phyloP scores from a whole-genome alignment of 53 echinoderm and acorn worm species.

The Henricia sp. region DNA sequence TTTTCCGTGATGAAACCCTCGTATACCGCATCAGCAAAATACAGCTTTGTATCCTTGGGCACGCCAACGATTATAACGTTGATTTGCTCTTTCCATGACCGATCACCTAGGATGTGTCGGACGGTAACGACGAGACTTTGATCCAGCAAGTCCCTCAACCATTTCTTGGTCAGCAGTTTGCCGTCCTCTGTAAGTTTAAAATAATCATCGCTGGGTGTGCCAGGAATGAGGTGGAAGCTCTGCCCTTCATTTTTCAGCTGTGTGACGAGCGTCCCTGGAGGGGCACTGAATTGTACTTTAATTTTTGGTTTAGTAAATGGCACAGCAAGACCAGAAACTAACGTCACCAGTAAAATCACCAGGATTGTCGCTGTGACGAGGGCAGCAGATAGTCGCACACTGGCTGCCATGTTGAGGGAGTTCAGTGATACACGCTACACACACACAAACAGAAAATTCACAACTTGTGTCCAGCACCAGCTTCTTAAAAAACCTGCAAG shows the following conservation, averaged over 20 bases:
- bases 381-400: neutral
- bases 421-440: neutral
- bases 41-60: constrained; percentile 54
- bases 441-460: neutral
- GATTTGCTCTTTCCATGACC: constrained; percentile 67
- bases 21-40: constrained; percentile 50
- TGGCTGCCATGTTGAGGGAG: constrained; percentile 15
- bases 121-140: constrained; percentile 49
- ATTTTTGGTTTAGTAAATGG: too few species aligned
- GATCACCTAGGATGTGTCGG: constrained; percentile 49
- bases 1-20: constrained; percentile 64
- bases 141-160: constrained; percentile 33
- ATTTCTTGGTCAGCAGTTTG: constrained; percentile 31
- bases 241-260: constrained; percentile 56
- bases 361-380: neutral
- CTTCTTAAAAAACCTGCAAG: neutral
- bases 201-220: constrained; percentile 3
- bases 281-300: constrained; percentile 35
- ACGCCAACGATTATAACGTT: constrained; percentile 60
- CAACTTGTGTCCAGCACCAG: neutral
- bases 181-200: constrained; percentile 53
- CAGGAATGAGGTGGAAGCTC: constrained; percentile 38
- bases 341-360: neutral
- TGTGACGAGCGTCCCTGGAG: constrained; percentile 44
- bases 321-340: constrained; percentile 53